Percentiles rank a stretch among this genome's conserved stretches.
Evolutionary conservation across 2,113 vertebrate genomes (phyloP).

Genomic region (Erythrocercus mccallii): DNA sequence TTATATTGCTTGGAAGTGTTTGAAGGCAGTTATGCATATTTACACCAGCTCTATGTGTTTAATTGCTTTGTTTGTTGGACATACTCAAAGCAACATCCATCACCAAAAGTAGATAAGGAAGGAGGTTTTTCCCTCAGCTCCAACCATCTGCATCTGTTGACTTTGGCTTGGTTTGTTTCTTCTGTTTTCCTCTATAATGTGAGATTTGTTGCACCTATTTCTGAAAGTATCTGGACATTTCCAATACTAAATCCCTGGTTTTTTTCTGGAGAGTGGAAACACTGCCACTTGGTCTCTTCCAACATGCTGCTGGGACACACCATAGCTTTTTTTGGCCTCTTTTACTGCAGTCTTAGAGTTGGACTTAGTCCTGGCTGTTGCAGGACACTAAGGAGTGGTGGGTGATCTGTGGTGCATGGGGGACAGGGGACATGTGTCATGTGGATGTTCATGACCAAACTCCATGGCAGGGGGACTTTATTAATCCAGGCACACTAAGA

Average conservation of each 20-base stretch:
- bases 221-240: background rate
- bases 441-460: background rate
- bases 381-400: background rate
- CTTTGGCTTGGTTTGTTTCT: background rate
- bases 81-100: background rate
- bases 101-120: background rate
- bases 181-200: background rate
- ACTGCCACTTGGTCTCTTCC: background rate
- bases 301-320: background rate
- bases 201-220: background rate
- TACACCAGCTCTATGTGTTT: background rate
- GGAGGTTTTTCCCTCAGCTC: background rate
- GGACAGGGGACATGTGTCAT: background rate
- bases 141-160: background rate
- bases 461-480: background rate
- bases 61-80: background rate
- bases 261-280: background rate
- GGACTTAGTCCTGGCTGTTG: too few relatives aligned
- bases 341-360: background rate
- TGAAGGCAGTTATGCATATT: background rate
- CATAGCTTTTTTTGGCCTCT: background rate
- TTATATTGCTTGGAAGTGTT: background rate
- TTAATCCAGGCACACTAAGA: background rate
- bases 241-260: background rate
- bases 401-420: background rate